Percentiles rank a stretch among this genome's conserved stretches.
phyloP scores from a whole-genome alignment of 2,797 vertebrate species.

The Lagodon rhomboides region DNA sequence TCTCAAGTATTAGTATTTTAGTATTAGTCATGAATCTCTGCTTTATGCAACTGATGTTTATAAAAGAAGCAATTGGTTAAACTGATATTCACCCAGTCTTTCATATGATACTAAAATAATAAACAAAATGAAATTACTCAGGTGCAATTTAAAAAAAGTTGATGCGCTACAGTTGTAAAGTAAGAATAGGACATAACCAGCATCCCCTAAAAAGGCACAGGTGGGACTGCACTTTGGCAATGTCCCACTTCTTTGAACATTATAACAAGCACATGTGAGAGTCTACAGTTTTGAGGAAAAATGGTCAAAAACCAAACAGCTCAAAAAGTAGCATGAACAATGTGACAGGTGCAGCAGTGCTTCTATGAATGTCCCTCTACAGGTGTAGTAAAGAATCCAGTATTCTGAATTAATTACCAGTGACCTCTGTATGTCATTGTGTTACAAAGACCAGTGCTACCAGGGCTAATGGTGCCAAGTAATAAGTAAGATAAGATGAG shows the following conservation, averaged over 20 bases:
- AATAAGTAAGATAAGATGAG: slow-evolving; percentile 17
- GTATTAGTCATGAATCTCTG: neutral
- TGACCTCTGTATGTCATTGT: slow-evolving; percentile 7
- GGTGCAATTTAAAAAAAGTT: neutral
- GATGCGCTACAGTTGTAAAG: neutral
- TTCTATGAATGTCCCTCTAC: neutral
- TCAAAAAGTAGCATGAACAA: neutral
- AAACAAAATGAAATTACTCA: neutral
- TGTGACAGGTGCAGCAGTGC: neutral
- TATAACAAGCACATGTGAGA: no score
- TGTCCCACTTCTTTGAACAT: neutral
- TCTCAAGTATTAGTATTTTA: neutral
- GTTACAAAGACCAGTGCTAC: neutral
- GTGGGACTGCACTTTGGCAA: neutral
- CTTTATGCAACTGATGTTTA: neutral
- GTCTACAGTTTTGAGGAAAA: neutral
- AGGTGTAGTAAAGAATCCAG: neutral
- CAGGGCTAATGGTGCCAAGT: neutral
- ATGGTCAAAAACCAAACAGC: neutral
- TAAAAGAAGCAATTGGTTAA: neutral
- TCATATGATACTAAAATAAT: neutral
- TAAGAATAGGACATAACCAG: neutral
- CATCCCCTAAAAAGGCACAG: neutral
- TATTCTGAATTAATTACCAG: neutral
- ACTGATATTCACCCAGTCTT: neutral